Percentiles rank a stretch among this genome's conserved stretches.
Conservation (phyloP, 2,797 vertebrate genomes). For the Menidia menidia region DNA sequence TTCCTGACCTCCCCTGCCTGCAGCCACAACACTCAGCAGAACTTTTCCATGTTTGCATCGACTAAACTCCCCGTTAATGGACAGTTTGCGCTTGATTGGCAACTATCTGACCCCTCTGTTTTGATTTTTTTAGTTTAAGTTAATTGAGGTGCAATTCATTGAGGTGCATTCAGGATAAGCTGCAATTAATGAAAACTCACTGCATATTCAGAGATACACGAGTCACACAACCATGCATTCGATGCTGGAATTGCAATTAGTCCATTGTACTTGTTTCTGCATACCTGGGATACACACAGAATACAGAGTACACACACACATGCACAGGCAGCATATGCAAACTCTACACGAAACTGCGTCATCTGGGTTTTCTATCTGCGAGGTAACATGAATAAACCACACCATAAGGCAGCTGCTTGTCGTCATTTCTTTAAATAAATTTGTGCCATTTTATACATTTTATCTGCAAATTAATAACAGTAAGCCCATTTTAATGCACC, state of each 20-base stretch:
- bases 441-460: not conserved
- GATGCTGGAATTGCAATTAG: too few relatives aligned
- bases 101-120: not conserved
- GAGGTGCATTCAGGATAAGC: not conserved
- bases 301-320: too few relatives aligned
- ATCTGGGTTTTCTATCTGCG: too few relatives aligned
- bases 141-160: too few relatives aligned
- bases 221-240: too few relatives aligned
- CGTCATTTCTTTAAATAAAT: not conserved
- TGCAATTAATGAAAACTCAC: not conserved
- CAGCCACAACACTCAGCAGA: not conserved
- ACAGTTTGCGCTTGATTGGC: slow-evolving; percentile 2
- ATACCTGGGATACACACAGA: too few relatives aligned
- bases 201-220: not conserved
- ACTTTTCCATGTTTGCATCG: not conserved
- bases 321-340: too few relatives aligned
- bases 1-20: slow-evolving; percentile 11
- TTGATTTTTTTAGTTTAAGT: not conserved
- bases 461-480: not conserved
- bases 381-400: too few relatives aligned
- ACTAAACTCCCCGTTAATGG: not conserved
- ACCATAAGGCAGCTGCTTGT: too few relatives aligned
- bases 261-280: too few relatives aligned
- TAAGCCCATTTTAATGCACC: not conserved
- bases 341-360: too few relatives aligned